Percentiles rank a stretch among this genome's conserved stretches.
These are phyloP conservation scores for Drosophila orosa DNA, from an alignment of 1,140 invertebrate genomes.

Conservation along the genomic window DNA sequence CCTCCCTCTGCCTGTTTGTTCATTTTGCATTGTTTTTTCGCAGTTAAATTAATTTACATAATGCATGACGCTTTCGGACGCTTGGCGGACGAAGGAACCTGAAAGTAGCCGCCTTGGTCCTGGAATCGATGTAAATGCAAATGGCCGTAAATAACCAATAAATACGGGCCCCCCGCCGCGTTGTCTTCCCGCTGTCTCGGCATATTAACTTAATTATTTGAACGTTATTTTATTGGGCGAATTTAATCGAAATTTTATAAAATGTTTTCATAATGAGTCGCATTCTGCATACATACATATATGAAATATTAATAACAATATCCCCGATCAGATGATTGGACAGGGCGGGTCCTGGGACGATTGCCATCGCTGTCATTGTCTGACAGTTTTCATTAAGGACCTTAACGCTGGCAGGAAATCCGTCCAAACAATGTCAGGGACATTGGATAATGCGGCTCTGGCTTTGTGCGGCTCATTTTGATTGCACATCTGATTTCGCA, in stretches of 20 bases:
- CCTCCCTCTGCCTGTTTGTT: not conserved
- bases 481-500: conserved; percentile 47
- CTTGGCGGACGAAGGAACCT: conserved; percentile 17
- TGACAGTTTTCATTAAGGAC: conserved; percentile 59
- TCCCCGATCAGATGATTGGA: conserved; percentile 48
- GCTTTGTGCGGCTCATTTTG: conserved; percentile 47
- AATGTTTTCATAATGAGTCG: conserved; percentile 57
- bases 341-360: conserved; percentile 11
- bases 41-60: conserved; percentile 59
- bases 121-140: conserved; percentile 52
- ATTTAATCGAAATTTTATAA: conserved; percentile 57
- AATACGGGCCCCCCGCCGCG: not conserved
- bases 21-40: conserved; percentile 22
- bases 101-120: conserved; percentile 12
- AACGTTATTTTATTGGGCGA: conserved; percentile 51
- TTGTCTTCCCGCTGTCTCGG: conserved; percentile 15
- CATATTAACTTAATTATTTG: conserved; percentile 65
- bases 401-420: conserved; percentile 34
- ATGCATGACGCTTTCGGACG: conserved; percentile 45
- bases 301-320: conserved; percentile 56
- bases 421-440: conserved; percentile 44
- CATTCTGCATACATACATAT: not conserved
- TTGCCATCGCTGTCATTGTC: conserved; percentile 55
- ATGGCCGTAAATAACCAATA: conserved; percentile 48
- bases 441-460: conserved; percentile 42